Evolutionary conservation across 1,140 invertebrate genomes (phyloP).

Genomic region (Zophobas atratus): DNA sequence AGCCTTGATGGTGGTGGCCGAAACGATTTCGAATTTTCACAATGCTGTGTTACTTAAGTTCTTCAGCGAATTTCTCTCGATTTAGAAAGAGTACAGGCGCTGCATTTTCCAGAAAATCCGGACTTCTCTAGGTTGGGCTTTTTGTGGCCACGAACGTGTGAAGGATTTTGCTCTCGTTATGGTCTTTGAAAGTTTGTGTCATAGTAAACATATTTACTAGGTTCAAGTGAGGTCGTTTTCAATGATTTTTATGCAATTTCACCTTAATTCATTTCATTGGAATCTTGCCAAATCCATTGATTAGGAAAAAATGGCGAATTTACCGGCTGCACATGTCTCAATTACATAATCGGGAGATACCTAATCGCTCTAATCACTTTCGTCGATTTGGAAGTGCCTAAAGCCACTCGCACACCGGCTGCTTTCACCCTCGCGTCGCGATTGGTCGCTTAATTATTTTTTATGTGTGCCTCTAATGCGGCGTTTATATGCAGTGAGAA

Average conservation of each 20-base stretch:
- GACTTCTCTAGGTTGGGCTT: constrained; percentile 9
- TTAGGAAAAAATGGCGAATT: constrained; percentile 18
- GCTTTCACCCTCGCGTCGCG: constrained; percentile 29
- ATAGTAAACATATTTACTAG: constrained; percentile 50
- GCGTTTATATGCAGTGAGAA: constrained; percentile 40
- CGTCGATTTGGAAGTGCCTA: constrained; percentile 1
- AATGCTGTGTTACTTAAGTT: constrained; percentile 18
- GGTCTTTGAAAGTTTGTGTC: constrained; percentile 56
- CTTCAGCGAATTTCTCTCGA: constrained; percentile 14
- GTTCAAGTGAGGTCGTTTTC: constrained; percentile 60
- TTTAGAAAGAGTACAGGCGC: neutral
- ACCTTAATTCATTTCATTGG: constrained; percentile 48
- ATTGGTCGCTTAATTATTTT: constrained; percentile 20
- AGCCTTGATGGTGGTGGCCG: constrained; percentile 36
- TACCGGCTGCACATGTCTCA: constrained; percentile 2
- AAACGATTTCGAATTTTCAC: constrained; percentile 35
- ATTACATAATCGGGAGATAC: constrained; percentile 26
- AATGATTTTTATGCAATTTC: constrained; percentile 62
- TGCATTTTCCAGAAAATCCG: constrained; percentile 26
- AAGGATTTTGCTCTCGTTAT: constrained; percentile 56
- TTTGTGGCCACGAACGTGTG: constrained; percentile 48
- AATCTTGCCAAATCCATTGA: constrained; percentile 46
- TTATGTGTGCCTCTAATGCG: constrained; percentile 20
- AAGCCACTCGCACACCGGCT: neutral
- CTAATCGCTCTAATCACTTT: constrained; percentile 22